Evolutionary conservation across 2,797 vertebrate species (phyloP), one percentile per base, ranked within the genome.

Genomic region (Tapera naevia): DNA sequence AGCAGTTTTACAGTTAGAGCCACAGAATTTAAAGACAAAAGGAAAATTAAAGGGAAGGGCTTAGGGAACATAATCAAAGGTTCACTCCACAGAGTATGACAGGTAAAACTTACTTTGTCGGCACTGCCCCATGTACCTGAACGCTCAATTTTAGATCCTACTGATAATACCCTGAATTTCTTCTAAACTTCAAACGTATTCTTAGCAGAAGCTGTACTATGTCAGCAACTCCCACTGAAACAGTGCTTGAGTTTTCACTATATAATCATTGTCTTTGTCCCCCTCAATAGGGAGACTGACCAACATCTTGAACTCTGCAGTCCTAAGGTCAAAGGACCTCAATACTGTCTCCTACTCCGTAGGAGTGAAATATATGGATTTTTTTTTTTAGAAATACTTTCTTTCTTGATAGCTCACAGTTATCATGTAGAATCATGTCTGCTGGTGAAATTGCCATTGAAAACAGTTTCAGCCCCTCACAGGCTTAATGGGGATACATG

Each of bases 1-100:
- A 91, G 19, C 8, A 33, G 54, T 88, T 91, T 93, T 86, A 70
- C 22, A 81, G 58, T 14, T 70, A 48, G 14, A 91, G 35, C 30
- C 35, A n/a, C 18, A 70, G 70, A 93, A 84, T 73, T 89, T 70
- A 70, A 35, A 94, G 50, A 80, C 86, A 86, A 86, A 91, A 88
- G 24, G 19, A 93, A 94, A 94, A 93, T 60, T 96, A 84, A 88
- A 94, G 7, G 4, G 11, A 86, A 91, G 25, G 22, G 5, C 22
- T 89, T 22, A 2, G 45, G 27, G 45, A 91, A 65, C 32, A 48
- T 60, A 87, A 89, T 67, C 57, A 86, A 72, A 72, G 28, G 9
- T 75, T 86, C 35, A n/a, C 24, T 93, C 50, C 41, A 33, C 19
- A 13, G 39, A 72, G 12, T 61, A 53, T 86, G 41, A 86, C 1